phyloP scores from a whole-genome alignment of 1,140 invertebrate genomes.

The Carposina sasakii region DNA sequence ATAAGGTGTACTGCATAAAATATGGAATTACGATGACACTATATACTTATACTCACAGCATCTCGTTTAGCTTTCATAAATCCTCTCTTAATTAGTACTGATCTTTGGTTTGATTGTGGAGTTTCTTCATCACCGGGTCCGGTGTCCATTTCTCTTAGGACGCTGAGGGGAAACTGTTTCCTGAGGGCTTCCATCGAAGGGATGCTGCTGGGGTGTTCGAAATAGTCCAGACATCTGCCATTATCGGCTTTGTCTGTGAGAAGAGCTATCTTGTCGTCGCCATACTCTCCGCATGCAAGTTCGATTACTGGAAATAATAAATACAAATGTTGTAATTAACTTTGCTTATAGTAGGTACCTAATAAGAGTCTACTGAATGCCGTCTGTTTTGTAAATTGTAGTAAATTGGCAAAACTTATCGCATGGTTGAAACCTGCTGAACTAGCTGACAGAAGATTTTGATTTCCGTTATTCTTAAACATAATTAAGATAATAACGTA shows the following conservation, averaged over 20 bases:
- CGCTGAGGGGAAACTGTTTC: slow-evolving; percentile 70
- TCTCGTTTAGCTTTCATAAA: slow-evolving; percentile 83
- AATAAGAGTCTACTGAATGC: too few relatives aligned
- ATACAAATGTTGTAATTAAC: too few relatives aligned
- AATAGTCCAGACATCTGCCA: slow-evolving; percentile 80
- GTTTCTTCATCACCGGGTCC: slow-evolving; percentile 77
- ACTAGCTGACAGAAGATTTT: too few relatives aligned
- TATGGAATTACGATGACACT: too few relatives aligned
- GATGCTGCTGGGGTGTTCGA: slow-evolving; percentile 73
- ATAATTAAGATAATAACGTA: too few relatives aligned
- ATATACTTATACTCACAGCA: slow-evolving; percentile 74
- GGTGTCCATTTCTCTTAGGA: slow-evolving; percentile 49
- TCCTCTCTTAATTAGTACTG: slow-evolving; percentile 79
- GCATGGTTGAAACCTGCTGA: too few relatives aligned
- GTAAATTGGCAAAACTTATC: too few relatives aligned
- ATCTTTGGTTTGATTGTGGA: slow-evolving; percentile 78
- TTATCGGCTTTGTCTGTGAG: slow-evolving; percentile 83
- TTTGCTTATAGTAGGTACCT: too few relatives aligned
- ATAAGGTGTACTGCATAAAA: too few relatives aligned
- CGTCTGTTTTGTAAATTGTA: too few relatives aligned
- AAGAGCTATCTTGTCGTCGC: slow-evolving; percentile 82
- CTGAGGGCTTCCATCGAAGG: slow-evolving; percentile 73
- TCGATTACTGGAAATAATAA: slow-evolving; percentile 82
- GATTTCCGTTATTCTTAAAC: too few relatives aligned
- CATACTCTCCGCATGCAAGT: slow-evolving; percentile 91